Evolutionary conservation across 2,888 invertebrate genomes (phyloP).

Genomic region (Leucoptera coffeella): DNA sequence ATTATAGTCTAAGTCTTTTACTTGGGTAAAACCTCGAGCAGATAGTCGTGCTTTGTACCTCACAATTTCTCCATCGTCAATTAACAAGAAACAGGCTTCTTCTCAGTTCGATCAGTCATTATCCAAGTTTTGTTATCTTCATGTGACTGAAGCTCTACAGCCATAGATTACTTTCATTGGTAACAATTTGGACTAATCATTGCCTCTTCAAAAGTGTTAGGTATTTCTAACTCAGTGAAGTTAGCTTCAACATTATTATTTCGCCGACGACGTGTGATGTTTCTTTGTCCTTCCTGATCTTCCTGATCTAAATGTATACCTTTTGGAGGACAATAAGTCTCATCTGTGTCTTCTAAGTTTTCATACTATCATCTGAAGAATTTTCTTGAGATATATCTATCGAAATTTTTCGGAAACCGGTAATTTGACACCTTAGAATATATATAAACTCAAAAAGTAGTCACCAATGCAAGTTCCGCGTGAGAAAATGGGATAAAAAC

Average conservation of each 20-base stretch:
- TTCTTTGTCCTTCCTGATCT: background rate
- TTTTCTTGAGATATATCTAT: background rate
- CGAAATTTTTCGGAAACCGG: too few species aligned
- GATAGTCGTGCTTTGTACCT: slow-evolving; percentile 9
- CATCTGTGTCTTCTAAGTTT: background rate
- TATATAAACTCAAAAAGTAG: too few species aligned
- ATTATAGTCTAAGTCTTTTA: slow-evolving; percentile 6
- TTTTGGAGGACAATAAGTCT: background rate
- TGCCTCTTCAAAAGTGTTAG: background rate
- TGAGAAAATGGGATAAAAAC: too few species aligned
- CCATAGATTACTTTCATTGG: background rate
- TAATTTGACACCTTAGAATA: too few species aligned
- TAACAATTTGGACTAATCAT: slow-evolving; percentile 1
- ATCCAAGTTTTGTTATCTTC: slow-evolving; percentile 6
- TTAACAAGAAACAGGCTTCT: slow-evolving; percentile 8
- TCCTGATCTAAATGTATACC: background rate
- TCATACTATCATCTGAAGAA: background rate
- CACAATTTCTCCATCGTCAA: slow-evolving; percentile 7
- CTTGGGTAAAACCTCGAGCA: slow-evolving; percentile 9
- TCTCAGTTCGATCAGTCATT: slow-evolving; percentile 3
- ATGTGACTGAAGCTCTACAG: slow-evolving; percentile 2
- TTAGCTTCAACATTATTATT: background rate
- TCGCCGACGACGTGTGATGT: background rate
- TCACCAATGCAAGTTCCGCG: too few species aligned
- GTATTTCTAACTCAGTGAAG: background rate